Percentiles rank a stretch among this genome's conserved stretches.
Evolutionary conservation across 2,113 vertebrate genomes (phyloP).

Genomic region (Nerophis lumbriciformis): DNA sequence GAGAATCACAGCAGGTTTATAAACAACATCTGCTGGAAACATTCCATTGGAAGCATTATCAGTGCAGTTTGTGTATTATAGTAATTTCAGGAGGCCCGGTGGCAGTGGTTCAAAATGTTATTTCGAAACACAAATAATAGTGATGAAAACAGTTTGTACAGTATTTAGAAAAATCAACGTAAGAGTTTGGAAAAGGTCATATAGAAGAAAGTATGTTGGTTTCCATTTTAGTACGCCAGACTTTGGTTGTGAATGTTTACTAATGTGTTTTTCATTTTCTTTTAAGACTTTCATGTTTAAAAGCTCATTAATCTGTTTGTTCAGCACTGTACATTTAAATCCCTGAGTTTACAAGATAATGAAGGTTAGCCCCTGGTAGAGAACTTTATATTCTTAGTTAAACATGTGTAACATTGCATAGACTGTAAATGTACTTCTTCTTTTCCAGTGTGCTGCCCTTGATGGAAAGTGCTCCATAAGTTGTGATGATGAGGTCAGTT

Average conservation of each 20-base stretch:
- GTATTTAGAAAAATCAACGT: no score
- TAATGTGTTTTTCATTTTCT: not conserved
- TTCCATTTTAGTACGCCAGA: not conserved
- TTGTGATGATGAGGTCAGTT: conserved; percentile 91
- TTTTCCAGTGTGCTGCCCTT: conserved; percentile 84
- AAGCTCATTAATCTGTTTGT: conserved; percentile 2
- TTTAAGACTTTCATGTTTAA: not conserved
- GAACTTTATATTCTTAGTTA: not conserved
- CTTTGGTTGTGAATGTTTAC: not conserved
- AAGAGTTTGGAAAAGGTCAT: not conserved
- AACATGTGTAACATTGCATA: conserved; percentile 9
- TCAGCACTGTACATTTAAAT: not conserved
- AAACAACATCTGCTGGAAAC: not conserved
- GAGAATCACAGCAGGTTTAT: not conserved
- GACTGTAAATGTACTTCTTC: not conserved
- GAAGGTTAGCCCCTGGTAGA: conserved; percentile 7
- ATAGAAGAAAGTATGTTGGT: not conserved
- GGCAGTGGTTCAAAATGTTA: not conserved
- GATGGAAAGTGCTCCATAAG: conserved; percentile 94
- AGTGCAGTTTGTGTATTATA: not conserved
- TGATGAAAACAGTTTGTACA: not conserved
- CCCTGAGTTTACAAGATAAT: conserved; percentile 4
- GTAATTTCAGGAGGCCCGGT: not conserved
- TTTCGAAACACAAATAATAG: not conserved
- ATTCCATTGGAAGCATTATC: not conserved